Evolutionary conservation across 2,113 vertebrate genomes (phyloP).

Genomic region (Pterocles orientalis): DNA sequence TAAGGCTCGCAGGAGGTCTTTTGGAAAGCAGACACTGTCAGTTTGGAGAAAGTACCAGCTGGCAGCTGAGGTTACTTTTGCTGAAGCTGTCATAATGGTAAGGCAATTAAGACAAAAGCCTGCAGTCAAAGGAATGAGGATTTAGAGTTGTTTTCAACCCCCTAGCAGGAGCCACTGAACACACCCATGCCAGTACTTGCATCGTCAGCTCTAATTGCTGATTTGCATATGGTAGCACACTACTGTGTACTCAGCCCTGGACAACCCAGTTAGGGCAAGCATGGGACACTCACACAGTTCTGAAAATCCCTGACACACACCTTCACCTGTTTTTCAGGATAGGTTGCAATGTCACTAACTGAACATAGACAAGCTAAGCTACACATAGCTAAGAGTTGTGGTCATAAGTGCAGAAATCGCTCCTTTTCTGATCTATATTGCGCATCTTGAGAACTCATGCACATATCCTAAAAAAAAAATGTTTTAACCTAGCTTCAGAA

Average conservation of each 20-base stretch:
- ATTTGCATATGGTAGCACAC: not conserved
- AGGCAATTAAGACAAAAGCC: not conserved
- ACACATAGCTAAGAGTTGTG: not conserved
- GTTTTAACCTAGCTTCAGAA: not conserved
- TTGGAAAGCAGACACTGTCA: not conserved
- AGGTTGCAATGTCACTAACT: no score
- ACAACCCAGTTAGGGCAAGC: not conserved
- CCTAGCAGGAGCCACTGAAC: not conserved
- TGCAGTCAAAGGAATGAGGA: not conserved
- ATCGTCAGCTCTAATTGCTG: not conserved
- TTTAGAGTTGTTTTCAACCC: not conserved
- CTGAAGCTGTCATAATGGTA: not conserved
- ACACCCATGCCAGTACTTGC: not conserved
- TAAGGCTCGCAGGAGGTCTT: not conserved
- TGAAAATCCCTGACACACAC: not conserved
- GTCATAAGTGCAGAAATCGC: not conserved
- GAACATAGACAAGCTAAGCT: not conserved
- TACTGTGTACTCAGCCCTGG: not conserved
- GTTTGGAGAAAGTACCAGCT: not conserved
- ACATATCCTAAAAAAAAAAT: not conserved
- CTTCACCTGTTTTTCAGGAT: not conserved
- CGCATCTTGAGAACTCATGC: not conserved
- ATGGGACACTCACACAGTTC: not conserved
- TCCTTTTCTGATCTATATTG: not conserved
- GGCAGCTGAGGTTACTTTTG: not conserved